Base-by-base conservation (phyloP, 2,797 vertebrate genomes). In the Tapirus indicus region DNA sequence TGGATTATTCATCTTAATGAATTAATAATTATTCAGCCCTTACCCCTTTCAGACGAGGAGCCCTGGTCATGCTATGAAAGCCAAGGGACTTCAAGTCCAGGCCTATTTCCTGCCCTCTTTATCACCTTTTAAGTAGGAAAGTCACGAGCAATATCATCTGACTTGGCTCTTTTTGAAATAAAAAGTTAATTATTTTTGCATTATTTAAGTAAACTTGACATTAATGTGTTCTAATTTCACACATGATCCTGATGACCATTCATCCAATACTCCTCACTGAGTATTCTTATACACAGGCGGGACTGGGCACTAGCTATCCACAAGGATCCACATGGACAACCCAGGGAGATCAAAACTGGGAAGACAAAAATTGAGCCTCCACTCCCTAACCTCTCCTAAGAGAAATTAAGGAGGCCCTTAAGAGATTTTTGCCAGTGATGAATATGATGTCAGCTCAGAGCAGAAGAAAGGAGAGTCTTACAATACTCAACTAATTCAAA, bases 151-250 rank as follows among this genome's bases (percentile, higher is more conserved):
- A 92, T 83, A 41, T 52, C 54, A n/a, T 89, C 78, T 97, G 58
- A 91, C 12, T 83, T 71, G 14, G 62, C 25, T 83, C 32, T 7
- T 78, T 90, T 44, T 79, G 84, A 93, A 97, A 95, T 64, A 91
- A 94, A 96, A 95, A 88, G 44, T 62, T 68, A 44, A 92, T 52
- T 71, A 27, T 54, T 85, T 97, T 92, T 89, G 25, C 35, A 83
- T 95, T 91, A 69, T 96, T 96, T 82, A 88, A 82, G 62, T 91
- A 82, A 90, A 90, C 47, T 60, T 95, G 72, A 88, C 82, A 88
- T 58, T 68, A 71, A 35, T 56, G 49, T 75, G 60, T 71, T 97
- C 54, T n/a, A 27, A 17, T 94, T 75, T 91, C 62, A 77, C 1
- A 5, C n/a, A 54, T 29, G 12, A 83, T 52, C 56, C 87, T 93